These are phyloP conservation scores for Toxotes chatareus DNA, from an alignment of 2,113 vertebrate species.

Conservation along the genomic window DNA sequence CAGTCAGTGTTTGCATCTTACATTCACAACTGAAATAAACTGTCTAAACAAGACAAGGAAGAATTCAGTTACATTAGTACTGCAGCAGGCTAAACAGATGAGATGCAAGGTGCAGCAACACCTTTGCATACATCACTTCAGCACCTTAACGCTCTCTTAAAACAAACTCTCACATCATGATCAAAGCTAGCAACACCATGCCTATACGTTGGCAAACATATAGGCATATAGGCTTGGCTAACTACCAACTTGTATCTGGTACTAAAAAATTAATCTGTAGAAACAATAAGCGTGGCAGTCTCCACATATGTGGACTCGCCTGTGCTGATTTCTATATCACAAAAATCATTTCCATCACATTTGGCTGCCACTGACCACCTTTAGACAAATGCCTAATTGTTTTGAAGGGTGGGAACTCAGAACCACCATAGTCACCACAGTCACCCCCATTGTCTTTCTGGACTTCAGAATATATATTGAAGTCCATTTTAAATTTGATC, in stretches of 20 bases:
- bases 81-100: neutral
- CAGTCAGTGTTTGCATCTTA: neutral
- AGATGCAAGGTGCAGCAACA: neutral
- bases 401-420: neutral
- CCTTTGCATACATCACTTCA: neutral
- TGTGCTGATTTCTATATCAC: neutral
- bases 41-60: neutral
- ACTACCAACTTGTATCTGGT: too few relatives aligned
- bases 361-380: neutral
- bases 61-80: neutral
- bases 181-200: neutral
- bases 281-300: too few relatives aligned
- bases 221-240: too few relatives aligned
- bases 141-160: too few relatives aligned
- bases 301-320: neutral
- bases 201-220: neutral
- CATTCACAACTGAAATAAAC: neutral
- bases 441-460: neutral
- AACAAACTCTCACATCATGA: neutral
- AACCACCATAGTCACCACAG: neutral
- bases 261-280: too few relatives aligned
- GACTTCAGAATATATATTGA: neutral
- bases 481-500: neutral
- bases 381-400: neutral
- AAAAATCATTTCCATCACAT: neutral